phyloP scores from a whole-genome alignment of 2,113 vertebrate genomes.

The Indicator maculatus region DNA sequence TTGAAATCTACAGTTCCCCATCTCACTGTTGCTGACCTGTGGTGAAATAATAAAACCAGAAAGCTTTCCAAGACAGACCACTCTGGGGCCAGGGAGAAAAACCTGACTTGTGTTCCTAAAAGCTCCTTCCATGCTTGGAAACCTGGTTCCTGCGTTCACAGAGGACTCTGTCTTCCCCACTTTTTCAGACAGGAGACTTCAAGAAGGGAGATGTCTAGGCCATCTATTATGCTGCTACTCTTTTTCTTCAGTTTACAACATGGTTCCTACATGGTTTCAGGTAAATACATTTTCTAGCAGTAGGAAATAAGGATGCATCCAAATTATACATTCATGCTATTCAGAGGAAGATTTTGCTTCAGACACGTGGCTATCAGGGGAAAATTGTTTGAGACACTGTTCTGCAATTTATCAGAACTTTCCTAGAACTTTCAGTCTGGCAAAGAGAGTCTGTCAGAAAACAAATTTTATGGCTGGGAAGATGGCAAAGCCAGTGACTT shows the following conservation, averaged over 20 bases:
- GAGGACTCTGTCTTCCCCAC: neutral
- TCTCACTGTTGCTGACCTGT: neutral
- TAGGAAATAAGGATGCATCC: neutral
- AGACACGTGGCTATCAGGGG: neutral
- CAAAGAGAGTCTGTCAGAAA: neutral
- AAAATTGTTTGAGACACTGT: neutral
- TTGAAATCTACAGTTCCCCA: neutral
- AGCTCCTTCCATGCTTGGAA: slow-evolving; percentile 1
- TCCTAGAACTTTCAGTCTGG: slow-evolving; percentile 13
- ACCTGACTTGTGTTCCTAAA: slow-evolving; percentile 6
- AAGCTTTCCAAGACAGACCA: neutral
- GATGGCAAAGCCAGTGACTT: neutral
- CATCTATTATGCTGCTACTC: neutral
- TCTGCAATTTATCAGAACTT: neutral
- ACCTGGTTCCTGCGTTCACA: neutral
- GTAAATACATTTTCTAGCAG: neutral
- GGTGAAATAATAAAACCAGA: slow-evolving; percentile 13
- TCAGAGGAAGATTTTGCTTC: neutral
- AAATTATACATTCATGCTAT: neutral
- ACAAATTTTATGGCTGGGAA: neutral
- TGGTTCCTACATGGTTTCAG: neutral
- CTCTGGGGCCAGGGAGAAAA: neutral
- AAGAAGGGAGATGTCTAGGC: neutral
- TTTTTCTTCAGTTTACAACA: neutral
- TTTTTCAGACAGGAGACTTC: neutral